These are phyloP conservation scores for Microcaecilia unicolor DNA, from an alignment of 2,797 vertebrate genomes.

Conservation along the genomic window DNA sequence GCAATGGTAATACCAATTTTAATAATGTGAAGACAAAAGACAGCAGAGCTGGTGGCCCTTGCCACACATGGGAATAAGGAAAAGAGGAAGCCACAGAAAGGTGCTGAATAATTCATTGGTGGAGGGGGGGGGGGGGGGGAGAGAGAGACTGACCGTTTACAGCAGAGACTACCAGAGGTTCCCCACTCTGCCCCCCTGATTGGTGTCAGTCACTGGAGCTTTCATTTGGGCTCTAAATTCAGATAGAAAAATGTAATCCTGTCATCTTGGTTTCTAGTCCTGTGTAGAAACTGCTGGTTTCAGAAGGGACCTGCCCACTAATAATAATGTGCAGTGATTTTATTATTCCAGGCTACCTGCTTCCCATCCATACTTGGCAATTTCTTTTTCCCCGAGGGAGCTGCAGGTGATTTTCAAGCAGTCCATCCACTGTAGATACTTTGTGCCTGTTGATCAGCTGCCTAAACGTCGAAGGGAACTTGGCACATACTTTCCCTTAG, in stretches of 20 bases:
- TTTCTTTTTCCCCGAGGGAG: no score
- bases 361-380: conserved; percentile 26
- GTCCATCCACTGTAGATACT: no score
- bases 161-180: neutral
- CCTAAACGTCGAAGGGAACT: no score
- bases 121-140: conserved; percentile 6
- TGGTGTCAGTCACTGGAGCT: conserved; percentile 17
- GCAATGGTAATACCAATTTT: conserved; percentile 39
- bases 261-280: conserved; percentile 21
- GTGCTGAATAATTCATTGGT: conserved; percentile 19
- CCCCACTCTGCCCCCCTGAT: neutral
- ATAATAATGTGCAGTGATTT: conserved; percentile 28
- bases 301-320: conserved; percentile 13
- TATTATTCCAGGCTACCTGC: conserved; percentile 26
- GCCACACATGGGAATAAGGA: conserved; percentile 5
- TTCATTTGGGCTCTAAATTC: conserved; percentile 36
- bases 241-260: conserved; percentile 38
- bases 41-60: neutral
- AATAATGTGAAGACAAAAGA: conserved; percentile 29
- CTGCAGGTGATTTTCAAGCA: no score
- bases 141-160: conserved; percentile 11
- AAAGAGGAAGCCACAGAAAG: conserved; percentile 11
- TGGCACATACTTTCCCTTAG: no score
- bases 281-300: conserved; percentile 23
- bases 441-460: no score